phyloP scores from a whole-genome alignment of 2,888 invertebrate genomes.

The Rotaria macrura region DNA sequence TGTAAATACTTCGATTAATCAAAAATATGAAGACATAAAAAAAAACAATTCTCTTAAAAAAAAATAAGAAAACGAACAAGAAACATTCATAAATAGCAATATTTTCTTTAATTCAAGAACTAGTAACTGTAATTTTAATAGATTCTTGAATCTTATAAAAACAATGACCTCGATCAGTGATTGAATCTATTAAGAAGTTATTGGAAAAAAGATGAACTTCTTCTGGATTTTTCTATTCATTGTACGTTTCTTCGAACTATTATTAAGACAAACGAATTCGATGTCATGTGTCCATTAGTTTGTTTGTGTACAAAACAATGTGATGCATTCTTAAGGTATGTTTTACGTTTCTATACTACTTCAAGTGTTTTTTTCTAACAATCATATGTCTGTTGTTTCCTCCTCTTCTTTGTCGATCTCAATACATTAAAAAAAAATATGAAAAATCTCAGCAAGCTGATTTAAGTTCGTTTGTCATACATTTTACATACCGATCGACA shows the following conservation, averaged over 20 bases:
- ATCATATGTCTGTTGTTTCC: not conserved
- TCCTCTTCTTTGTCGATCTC: not conserved
- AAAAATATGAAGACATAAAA: not conserved
- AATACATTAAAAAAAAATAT: not conserved
- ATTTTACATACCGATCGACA: not conserved
- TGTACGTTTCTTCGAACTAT: not conserved
- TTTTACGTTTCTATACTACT: not conserved
- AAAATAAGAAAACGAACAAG: too few species aligned
- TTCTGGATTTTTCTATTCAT: not conserved
- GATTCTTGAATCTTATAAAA: not conserved
- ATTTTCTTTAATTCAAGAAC: not conserved
- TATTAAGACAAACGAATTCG: not conserved
- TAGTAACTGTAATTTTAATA: not conserved
- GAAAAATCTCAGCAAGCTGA: not conserved
- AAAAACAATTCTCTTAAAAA: not conserved
- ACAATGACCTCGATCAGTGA: not conserved
- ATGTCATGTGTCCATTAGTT: not conserved
- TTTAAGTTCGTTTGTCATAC: not conserved
- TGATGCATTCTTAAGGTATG: not conserved
- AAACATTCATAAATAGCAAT: not conserved
- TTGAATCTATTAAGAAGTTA: too few species aligned
- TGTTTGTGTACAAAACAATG: not conserved
- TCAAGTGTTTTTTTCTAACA: not conserved
- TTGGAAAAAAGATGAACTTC: too few species aligned
- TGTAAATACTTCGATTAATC: not conserved